Evolutionary conservation across 2,113 vertebrate species (phyloP), one percentile per base, ranked within the genome.

Genomic region (Cnemophilus loriae): DNA sequence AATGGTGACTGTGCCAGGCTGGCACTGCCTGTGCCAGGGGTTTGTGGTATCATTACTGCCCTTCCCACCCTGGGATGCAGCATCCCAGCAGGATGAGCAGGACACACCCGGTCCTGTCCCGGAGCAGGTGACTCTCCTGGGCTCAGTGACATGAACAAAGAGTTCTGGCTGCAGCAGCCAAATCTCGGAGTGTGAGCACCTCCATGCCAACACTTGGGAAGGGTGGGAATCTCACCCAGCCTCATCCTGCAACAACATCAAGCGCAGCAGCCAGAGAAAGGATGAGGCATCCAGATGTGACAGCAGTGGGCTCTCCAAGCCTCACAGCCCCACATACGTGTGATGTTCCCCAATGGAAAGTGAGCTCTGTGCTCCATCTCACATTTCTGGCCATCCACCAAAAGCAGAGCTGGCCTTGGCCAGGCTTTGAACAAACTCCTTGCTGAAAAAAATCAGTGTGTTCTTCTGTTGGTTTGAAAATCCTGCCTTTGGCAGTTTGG

Each of bases 1-100:
- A 47, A 16, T 14, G 3, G 3, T 44, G 71, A 39, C 6, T 16
- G 68, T 26, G 7, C 4, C 74, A 79, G 65, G 37, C 53, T 83
- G 79, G 22, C 37, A 10, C 80, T 69, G 11, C 57, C 67, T 69
- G 53, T 55, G 67, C 41, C 94, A 22, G 20, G 4, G 32, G 32
- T 27, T 65, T 71, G 46, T n/a, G n/a, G n/a, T 6, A 28, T 23
- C 3, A 3, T 0, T 10, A 7, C 0, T 35, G 59, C 42, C 67
- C 63, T 70, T 83, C 16, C 37, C 22, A 27, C 3, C 14, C 6
- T 6, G 15, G 76, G 67, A 15, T 2, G 1, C 59, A 85, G 59
- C 46, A 16, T 42, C 61, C 50, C 71, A 24, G 50, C 7, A 5
- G 50, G 37, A 23, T 42, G 46, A 41, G 28, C 84, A 67, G 83